Evolutionary conservation across 2,797 vertebrate genomes (phyloP), one percentile per base, ranked within the genome.

Genomic region (Orientallactaga sibirica): DNA sequence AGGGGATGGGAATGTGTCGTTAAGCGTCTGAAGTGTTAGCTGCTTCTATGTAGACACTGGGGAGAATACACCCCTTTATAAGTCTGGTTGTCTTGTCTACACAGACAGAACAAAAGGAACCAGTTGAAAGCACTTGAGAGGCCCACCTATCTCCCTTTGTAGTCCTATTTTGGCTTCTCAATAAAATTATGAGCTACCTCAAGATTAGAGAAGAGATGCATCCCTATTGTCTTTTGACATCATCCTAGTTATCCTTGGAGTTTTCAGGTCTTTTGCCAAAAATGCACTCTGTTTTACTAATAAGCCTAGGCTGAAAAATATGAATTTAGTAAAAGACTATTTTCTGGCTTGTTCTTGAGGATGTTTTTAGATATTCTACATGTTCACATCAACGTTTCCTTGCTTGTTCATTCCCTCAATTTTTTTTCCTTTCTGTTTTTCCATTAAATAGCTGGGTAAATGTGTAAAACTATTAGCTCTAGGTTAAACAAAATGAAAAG

Each of bases 381-480:
- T 96, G 86, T 96, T 98, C 97, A 95, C 84, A 96, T 98, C 97
- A 97, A 98, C 98, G 95, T 98, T 97, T 92, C 95, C 97, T 94
- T 95, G 97, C 95, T 98, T 97, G 95, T 98, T 97, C 97, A 97
- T 97, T 96, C 97, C 97, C 96, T 98, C 96, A 81, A 93, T 95
- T 94, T 96, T 97, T 77, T 95, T 94, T 96, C 95, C 15, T 95
- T 96, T 96, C 97, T 58, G 55, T 58, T 16, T 58, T 97, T 95
- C 55, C 89, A 97, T 98, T 98, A 98, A 98, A 98, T 98, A 97
- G 96, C 97, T 96, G 93, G 93, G 93, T 87, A 96, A 97, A 98
- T 97, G 93, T 98, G 94, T 98, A 98, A 98, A 98, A 97, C 96
- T 97, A 96, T 97, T 98, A 98, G 96, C 94, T 98, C 96, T 96